Conservation (phyloP, 1,140 invertebrate species). For the Paramacrobiotus metropolitanus region DNA sequence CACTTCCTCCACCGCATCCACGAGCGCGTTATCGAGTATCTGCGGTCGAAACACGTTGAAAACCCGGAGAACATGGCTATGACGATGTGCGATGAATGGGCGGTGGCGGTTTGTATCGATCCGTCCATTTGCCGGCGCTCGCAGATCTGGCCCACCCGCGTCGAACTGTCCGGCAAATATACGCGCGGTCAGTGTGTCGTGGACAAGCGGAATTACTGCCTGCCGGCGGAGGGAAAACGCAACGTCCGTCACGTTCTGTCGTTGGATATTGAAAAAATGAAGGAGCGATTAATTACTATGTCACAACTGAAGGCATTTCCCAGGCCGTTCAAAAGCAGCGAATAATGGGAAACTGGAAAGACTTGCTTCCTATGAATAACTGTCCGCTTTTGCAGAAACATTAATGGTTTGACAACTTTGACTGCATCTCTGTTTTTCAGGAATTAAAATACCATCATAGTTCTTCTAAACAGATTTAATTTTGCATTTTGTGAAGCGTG, state of each 20-base stretch:
- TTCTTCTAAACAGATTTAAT: no score
- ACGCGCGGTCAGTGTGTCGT: slow-evolving; percentile 35
- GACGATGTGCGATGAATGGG: slow-evolving; percentile 31
- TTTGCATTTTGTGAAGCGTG: no score
- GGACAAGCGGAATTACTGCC: slow-evolving; percentile 16
- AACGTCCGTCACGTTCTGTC: neutral
- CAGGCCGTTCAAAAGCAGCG: no score
- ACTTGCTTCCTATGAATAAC: no score
- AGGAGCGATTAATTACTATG: neutral
- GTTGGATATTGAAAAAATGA: neutral
- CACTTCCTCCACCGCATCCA: slow-evolving; percentile 10
- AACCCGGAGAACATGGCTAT: slow-evolving; percentile 19
- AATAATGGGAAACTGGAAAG: no score
- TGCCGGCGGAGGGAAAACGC: neutral
- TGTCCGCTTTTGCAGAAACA: no score
- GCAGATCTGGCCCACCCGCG: slow-evolving; percentile 25
- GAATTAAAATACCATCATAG: no score
- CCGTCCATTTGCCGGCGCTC: slow-evolving; percentile 16
- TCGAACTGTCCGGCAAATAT: slow-evolving; percentile 29
- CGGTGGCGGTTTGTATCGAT: slow-evolving; percentile 27
- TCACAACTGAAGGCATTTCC: no score
- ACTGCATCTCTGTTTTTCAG: no score
- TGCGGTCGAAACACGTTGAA: slow-evolving; percentile 25
- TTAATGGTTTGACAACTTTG: no score
- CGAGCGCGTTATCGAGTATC: slow-evolving; percentile 28